These are phyloP conservation scores for Minunthozetes semirufus DNA, from an alignment of 2,888 invertebrate species.

Conservation along the genomic window DNA sequence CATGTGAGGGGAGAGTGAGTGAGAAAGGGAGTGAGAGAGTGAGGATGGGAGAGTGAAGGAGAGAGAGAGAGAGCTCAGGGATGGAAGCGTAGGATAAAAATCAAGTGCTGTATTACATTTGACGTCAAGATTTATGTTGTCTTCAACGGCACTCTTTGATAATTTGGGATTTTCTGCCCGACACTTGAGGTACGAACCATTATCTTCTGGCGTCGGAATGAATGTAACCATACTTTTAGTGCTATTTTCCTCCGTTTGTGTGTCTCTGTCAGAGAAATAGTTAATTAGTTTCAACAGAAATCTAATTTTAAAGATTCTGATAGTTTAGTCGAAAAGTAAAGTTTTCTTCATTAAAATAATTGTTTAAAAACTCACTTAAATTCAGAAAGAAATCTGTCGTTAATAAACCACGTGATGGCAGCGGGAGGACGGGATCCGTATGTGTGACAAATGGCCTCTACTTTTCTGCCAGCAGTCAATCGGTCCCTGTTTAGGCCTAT, in stretches of 20 bases:
- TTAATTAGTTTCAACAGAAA: too few relatives aligned
- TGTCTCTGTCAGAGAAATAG: background rate
- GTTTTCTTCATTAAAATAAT: too few relatives aligned
- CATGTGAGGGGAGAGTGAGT: too few relatives aligned
- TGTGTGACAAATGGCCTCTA: constrained; percentile 34
- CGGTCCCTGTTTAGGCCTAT: constrained; percentile 25
- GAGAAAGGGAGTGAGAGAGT: background rate
- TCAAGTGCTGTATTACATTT: constrained; percentile 22
- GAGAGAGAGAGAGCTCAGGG: background rate
- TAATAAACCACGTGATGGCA: constrained; percentile 34
- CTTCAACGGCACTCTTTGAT: constrained; percentile 11
- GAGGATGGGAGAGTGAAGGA: background rate
- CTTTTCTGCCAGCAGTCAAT: constrained; percentile 30
- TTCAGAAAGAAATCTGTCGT: background rate
- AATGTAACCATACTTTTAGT: constrained; percentile 17
- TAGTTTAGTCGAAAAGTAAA: too few relatives aligned
- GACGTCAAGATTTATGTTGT: constrained; percentile 22
- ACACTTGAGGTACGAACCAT: constrained; percentile 14
- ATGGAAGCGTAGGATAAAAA: too few relatives aligned
- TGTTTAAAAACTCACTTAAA: constrained; percentile 25
- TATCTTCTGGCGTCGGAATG: constrained; percentile 10
- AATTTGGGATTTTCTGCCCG: constrained; percentile 20
- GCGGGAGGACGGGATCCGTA: constrained; percentile 38
- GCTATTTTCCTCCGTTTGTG: background rate
- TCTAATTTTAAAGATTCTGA: too few relatives aligned